Conservation (phyloP, 2,797 vertebrate species). For the Sebastolobus altivelis region DNA sequence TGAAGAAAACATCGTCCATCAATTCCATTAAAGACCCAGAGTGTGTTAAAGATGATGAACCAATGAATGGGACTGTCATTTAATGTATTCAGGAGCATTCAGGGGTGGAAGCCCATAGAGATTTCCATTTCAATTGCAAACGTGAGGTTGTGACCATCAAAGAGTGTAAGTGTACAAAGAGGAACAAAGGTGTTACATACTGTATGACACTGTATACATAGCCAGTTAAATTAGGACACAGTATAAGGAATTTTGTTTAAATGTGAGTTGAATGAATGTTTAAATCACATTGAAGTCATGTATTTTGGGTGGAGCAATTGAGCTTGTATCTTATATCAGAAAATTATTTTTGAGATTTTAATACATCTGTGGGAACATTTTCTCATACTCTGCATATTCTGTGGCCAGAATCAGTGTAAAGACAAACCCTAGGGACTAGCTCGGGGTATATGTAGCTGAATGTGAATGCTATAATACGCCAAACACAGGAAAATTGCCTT, state of each 20-base stretch:
- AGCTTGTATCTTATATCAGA: background rate
- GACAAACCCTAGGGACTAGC: background rate
- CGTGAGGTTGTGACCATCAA: background rate
- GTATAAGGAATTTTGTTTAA: background rate
- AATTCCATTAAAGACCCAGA: background rate
- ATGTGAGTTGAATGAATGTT: background rate
- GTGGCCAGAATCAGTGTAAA: background rate
- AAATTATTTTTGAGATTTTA: background rate
- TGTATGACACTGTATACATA: background rate
- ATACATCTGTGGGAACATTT: background rate
- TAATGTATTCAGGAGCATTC: conserved; percentile 22
- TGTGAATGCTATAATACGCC: background rate
- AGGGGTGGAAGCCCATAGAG: background rate
- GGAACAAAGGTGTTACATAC: background rate
- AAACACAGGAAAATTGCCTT: background rate
- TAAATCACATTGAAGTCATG: background rate
- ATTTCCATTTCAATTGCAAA: conserved; percentile 41
- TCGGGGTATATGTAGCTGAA: background rate
- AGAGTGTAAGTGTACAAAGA: background rate
- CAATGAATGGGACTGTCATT: background rate
- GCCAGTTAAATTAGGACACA: background rate
- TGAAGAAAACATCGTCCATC: background rate
- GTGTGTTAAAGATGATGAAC: background rate
- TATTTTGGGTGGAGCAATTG: background rate
- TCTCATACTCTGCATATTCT: background rate